Evolutionary conservation across 2,888 invertebrate species (phyloP), one percentile per base, ranked within the genome.

Genomic region (Xylophagus ater): DNA sequence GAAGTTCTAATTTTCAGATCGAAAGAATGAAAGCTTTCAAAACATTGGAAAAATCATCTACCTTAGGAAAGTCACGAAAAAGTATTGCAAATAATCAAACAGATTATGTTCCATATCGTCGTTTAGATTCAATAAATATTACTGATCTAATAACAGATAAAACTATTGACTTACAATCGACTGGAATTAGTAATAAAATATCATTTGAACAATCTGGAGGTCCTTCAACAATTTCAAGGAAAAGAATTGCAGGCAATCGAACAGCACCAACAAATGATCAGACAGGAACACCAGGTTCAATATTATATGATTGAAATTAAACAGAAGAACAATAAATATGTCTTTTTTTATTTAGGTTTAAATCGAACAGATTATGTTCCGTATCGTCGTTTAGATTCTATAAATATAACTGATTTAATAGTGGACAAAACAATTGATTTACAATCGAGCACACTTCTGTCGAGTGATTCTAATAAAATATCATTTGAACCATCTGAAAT

Each of bases 401-500:
- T 56, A 3, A 62, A 63, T 40, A 58, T 60, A 24, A 59, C 60
- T 3, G 62, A 62, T 26, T 47, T 63, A 13, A 49, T 58, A 3
- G 54, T 52, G 1, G 62, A 63, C 41, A 56, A 60, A 36, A 63
- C 62, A 4, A 60, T 63, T 18, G 50, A 61, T 43, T 45, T 62
- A 0, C 58, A 59, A 44, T 55, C 51, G 4, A 19, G 21, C 9
- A n/a, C 30, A 1, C 53, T 51, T 12, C 49, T 46, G 20, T 8
- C 53, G 0, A 41, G 44, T 3, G 40, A 43, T 7, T 24, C 46
- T 3, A 41, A 47, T 10, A 53, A 56, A 34, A 50, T 62, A 3
- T 61, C 60, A 1, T 62, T 62, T 45, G 59, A 62, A 34, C 61
- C 63, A 1, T 52, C 49, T 1, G 62, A 64, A 44, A 62, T 64